phyloP scores from a whole-genome alignment of 92 coral and sea anemone species.

The Virgularia gustaviana region DNA sequence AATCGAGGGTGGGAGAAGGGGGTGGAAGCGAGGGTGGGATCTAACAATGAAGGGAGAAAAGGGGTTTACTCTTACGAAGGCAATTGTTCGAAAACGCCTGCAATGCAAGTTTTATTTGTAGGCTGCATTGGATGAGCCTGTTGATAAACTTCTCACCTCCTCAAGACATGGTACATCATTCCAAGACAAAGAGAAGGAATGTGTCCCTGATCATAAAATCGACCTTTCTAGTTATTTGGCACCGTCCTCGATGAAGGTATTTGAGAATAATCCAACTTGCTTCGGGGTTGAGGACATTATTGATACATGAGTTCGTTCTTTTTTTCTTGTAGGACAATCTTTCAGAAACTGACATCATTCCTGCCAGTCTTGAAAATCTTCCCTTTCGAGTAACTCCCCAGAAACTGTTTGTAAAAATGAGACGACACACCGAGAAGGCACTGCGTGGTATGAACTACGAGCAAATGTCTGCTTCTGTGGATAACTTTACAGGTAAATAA shows the following conservation, averaged over 20 bases:
- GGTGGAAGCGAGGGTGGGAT: too few species aligned
- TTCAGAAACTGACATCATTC: too few species aligned
- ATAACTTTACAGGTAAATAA: conserved; percentile 69
- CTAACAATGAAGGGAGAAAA: too few species aligned
- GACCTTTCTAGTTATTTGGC: neutral
- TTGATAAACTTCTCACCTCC: conserved; percentile 2
- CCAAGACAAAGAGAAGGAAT: neutral
- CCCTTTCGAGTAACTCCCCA: conserved; percentile 19
- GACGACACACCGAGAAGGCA: conserved; percentile 56
- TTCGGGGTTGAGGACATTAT: too few species aligned
- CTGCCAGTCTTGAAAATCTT: too few species aligned
- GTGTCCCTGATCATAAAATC: neutral
- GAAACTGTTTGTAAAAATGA: conserved; percentile 65
- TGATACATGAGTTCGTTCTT: too few species aligned
- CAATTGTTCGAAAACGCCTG: too few species aligned
- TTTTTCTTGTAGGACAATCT: too few species aligned
- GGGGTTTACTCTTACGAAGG: too few species aligned
- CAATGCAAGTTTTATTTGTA: neutral
- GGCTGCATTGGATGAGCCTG: conserved; percentile 16
- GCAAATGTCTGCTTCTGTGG: conserved; percentile 51
- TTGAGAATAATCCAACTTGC: too few species aligned
- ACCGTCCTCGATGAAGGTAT: conserved; percentile 4
- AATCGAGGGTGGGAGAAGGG: too few species aligned
- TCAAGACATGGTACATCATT: neutral
- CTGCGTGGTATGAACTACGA: conserved; percentile 48